phyloP scores from a whole-genome alignment of 2,113 vertebrate species.

The Telmatochromis sp. region DNA sequence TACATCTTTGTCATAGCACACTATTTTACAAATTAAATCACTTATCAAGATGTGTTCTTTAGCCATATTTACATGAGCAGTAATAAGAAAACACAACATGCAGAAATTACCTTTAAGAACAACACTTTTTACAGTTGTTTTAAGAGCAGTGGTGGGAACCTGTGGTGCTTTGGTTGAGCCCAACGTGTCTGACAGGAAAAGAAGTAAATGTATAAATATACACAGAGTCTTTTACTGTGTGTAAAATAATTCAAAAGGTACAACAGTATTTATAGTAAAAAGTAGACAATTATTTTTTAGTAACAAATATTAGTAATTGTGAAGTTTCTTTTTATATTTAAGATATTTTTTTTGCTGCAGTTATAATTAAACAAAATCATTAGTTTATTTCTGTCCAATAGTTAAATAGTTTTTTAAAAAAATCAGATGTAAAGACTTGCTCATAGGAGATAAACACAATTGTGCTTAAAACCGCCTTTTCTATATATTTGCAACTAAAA shows the following conservation, averaged over 20 bases:
- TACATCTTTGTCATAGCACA: not conserved
- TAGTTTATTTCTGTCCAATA: not conserved
- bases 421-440: not conserved
- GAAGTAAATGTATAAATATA: not conserved
- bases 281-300: not conserved
- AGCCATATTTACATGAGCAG: not conserved
- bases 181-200: slow-evolving; percentile 6
- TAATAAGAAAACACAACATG: not conserved
- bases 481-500: not conserved
- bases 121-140: not conserved
- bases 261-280: not conserved
- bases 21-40: rapidly evolving
- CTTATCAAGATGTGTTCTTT: not conserved
- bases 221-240: not conserved
- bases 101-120: slow-evolving; percentile 31
- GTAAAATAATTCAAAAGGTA: not conserved
- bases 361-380: not conserved
- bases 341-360: not conserved
- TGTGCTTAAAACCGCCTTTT: not conserved
- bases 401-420: rapidly evolving
- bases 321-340: not conserved
- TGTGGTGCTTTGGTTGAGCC: not conserved
- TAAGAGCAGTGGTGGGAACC: not conserved
- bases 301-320: not conserved
- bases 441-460: not conserved